Conservation (phyloP, 2,113 vertebrate genomes). For the Pachypanchax playfairii region DNA sequence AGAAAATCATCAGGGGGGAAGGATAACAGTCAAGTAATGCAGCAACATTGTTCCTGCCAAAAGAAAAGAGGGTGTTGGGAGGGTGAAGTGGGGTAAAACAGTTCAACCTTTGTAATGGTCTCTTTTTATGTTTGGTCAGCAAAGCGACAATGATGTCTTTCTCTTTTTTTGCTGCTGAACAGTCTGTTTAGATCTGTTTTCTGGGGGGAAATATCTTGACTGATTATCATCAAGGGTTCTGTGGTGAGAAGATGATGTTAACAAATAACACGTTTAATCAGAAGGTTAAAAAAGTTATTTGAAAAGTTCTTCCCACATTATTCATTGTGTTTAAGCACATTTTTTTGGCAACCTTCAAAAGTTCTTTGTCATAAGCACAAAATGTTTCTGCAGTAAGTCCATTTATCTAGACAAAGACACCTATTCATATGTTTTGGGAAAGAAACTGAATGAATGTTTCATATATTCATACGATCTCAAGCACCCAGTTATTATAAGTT, state of each 20-base stretch:
- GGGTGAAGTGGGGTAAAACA: slow-evolving; percentile 63
- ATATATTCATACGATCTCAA: slow-evolving; percentile 30
- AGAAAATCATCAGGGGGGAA: slow-evolving; percentile 76
- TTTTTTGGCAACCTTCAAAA: slow-evolving; percentile 10
- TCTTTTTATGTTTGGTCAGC: slow-evolving; percentile 74
- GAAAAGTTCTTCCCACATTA: slow-evolving; percentile 46
- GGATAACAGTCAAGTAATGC: slow-evolving; percentile 73
- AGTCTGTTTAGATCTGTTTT: slow-evolving; percentile 29
- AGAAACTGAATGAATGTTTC: slow-evolving; percentile 37
- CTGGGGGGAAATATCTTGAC: slow-evolving; percentile 20
- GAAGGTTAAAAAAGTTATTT: slow-evolving; percentile 32
- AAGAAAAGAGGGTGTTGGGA: slow-evolving; percentile 57
- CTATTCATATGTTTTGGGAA: slow-evolving; percentile 46
- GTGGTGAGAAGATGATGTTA: no score
- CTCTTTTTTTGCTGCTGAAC: slow-evolving; percentile 29
- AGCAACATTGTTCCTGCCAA: slow-evolving; percentile 74
- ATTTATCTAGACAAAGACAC: slow-evolving; percentile 50
- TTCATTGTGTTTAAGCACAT: slow-evolving; percentile 28
- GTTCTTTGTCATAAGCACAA: slow-evolving; percentile 38
- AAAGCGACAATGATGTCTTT: slow-evolving; percentile 55
- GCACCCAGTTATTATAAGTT: slow-evolving; percentile 21
- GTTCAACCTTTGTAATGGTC: slow-evolving; percentile 70
- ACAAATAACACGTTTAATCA: no score
- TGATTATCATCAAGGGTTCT: slow-evolving; percentile 7
- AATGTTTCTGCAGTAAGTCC: slow-evolving; percentile 23